Conservation (phyloP, 2,888 invertebrate species). For the Drosophila gaucha region DNA sequence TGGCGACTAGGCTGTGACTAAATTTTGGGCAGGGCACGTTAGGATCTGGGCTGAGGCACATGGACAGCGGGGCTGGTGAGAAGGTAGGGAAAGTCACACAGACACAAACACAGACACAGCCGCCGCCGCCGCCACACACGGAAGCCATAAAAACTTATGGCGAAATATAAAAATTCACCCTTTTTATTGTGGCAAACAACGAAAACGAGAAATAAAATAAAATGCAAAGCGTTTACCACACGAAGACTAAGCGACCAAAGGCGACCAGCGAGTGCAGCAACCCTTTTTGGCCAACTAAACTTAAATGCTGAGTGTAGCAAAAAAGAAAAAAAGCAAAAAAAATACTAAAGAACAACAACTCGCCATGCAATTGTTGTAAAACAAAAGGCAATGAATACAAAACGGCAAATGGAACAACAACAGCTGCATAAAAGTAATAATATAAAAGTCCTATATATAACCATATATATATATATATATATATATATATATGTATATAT, state of each 20-base stretch:
- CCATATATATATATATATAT: constrained; percentile 23
- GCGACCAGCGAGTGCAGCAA: constrained; percentile 42
- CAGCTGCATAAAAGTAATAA: constrained; percentile 62
- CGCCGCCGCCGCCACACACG: constrained; percentile 63
- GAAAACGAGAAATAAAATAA: constrained; percentile 74
- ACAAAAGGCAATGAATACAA: constrained; percentile 68
- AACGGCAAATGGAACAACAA: constrained; percentile 54
- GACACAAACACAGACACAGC: constrained; percentile 3
- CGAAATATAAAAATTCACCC: constrained; percentile 78
- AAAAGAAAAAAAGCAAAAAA: constrained; percentile 54
- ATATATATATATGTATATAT: constrained; percentile 19
- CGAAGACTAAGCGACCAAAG: constrained; percentile 27
- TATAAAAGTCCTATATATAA: constrained; percentile 43
- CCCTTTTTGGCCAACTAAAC: constrained; percentile 74
- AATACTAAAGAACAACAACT: constrained; percentile 13
- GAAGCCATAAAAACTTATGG: constrained; percentile 81
- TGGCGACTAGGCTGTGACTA: constrained; percentile 13
- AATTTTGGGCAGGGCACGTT: constrained; percentile 4
- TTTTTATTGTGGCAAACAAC: constrained; percentile 78
- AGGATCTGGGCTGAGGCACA: constrained; percentile 1
- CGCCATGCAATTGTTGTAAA: constrained; percentile 75
- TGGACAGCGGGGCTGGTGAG: not conserved
- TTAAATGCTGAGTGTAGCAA: constrained; percentile 76
- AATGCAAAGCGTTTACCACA: constrained; percentile 72
- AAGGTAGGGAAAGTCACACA: not conserved